These are phyloP conservation scores for Busseola fusca DNA, from an alignment of 2,888 invertebrate genomes.

Conservation along the genomic window DNA sequence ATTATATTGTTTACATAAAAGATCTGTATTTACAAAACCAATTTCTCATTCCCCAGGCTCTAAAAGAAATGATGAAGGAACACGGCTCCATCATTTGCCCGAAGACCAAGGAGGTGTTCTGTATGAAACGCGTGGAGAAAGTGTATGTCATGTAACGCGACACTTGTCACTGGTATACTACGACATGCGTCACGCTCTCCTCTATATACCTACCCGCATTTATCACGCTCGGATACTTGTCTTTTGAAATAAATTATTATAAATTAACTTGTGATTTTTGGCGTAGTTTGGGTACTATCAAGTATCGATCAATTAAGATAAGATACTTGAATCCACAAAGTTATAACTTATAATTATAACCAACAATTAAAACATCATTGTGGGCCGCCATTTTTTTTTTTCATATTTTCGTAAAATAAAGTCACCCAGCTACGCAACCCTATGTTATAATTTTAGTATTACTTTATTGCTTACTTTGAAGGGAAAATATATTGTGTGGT, in stretches of 20 bases:
- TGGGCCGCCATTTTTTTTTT: neutral
- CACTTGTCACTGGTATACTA: neutral
- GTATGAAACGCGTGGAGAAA: constrained; percentile 97
- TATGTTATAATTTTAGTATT: constrained; percentile 32
- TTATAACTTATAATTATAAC: neutral
- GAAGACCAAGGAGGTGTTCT: constrained; percentile 97
- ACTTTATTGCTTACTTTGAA: constrained; percentile 19
- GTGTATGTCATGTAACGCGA: constrained; percentile 96
- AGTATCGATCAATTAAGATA: neutral
- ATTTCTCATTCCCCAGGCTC: constrained; percentile 89
- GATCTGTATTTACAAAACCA: no score
- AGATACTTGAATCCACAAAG: neutral
- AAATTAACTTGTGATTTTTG: constrained; percentile 26
- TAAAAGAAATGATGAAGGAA: constrained; percentile 97
- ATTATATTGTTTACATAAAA: no score
- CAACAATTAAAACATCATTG: neutral
- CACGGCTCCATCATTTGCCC: constrained; percentile 98
- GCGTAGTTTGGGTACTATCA: constrained; percentile 9
- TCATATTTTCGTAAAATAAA: neutral
- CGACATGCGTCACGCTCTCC: constrained; percentile 13
- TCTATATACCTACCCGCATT: constrained; percentile 42
- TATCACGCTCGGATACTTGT: constrained; percentile 24
- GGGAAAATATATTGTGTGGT: constrained; percentile 24
- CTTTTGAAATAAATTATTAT: constrained; percentile 1
- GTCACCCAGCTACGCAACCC: constrained; percentile 23